Percentiles rank a stretch among this genome's conserved stretches.
These are phyloP conservation scores for Drosophila ohnishii DNA, from an alignment of 1,140 invertebrate species.

Conservation along the genomic window DNA sequence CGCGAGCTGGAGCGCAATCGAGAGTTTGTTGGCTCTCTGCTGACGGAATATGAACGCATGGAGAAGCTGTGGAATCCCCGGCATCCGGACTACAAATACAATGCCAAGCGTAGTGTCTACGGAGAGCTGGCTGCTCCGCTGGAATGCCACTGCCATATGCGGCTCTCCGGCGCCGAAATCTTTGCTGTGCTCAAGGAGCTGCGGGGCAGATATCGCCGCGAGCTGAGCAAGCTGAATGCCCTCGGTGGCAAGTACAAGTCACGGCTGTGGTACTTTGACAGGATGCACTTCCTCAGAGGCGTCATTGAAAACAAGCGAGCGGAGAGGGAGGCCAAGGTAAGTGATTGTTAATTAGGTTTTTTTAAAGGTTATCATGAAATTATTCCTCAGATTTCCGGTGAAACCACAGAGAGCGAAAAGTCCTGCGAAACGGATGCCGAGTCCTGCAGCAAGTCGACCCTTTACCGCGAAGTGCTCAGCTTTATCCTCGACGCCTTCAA, in stretches of 20 bases:
- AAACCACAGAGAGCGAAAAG: constrained; percentile 65
- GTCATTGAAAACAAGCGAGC: constrained; percentile 72
- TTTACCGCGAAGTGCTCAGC: constrained; percentile 67
- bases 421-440: constrained; percentile 70
- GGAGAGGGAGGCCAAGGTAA: constrained; percentile 67
- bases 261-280: constrained; percentile 69
- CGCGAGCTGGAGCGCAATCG: constrained; percentile 71
- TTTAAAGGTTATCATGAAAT: too few species aligned
- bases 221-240: constrained; percentile 62
- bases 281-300: constrained; percentile 65
- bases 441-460: constrained; percentile 57
- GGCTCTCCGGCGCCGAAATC: constrained; percentile 60
- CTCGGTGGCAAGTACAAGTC: constrained; percentile 63
- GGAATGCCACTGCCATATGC: constrained; percentile 54
- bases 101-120: constrained; percentile 70
- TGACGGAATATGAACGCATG: constrained; percentile 67
- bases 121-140: constrained; percentile 64
- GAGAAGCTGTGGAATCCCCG: constrained; percentile 79
- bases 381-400: constrained; percentile 38
- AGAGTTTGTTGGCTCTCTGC: constrained; percentile 60
- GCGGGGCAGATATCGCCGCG: constrained; percentile 64
- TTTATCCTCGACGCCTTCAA: constrained; percentile 65
- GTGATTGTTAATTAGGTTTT: not conserved
- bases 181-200: constrained; percentile 70
- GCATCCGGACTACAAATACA: constrained; percentile 75